Base-by-base conservation (phyloP, 1,140 invertebrate genomes). In the Zaprionus taronus region DNA sequence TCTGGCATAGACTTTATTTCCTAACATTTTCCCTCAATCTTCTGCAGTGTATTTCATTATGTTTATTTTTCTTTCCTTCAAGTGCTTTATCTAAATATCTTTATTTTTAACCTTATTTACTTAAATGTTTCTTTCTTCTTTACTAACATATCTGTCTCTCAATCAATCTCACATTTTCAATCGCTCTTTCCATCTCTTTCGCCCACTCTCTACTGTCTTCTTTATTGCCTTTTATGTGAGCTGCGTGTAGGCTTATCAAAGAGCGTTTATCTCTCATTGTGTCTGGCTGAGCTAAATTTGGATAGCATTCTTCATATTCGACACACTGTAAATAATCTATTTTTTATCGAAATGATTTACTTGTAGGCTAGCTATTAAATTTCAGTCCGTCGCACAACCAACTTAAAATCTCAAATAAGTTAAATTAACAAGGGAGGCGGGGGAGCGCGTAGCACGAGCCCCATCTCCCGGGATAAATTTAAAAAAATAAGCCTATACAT, bases 211-310 rank as follows among this genome's bases (percentile, higher is more conserved):
- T 26, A 17, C 31, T 5, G 34, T 1, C 22, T 17, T 55, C 12
- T 65, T 53, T 65, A 17, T 55, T 53, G 31, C 31, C 17, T 17
- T 65, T 55, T 55, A 24, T 49, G 14, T 20, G 20, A 47, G 28
- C n/a, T 31, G 38, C 26, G 22, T 47, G 9, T 51, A 5, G 47
- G 47, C 47, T 51, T 51, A 51, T 51, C 47, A 51, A 51, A 20
- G 4, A 11, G 3, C 47, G 47, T 20, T 51, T 51, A 62, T 62
- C 34, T 28, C 4, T 22, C 15, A 49, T 63, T 14, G 20, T 7
- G 20, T 36, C 34, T 44, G 15, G 24, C 41, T 9, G 5, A 49
- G 17, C 11, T 31, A 31, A 20, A 47, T 28, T 63, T 49, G 26
- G 11, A 1, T 47, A n/a, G 15, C 15, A 62, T 11, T 17, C 14